Evolutionary conservation across 2,797 vertebrate species (phyloP), one percentile per base, ranked within the genome.

Genomic region (Esox lucius): DNA sequence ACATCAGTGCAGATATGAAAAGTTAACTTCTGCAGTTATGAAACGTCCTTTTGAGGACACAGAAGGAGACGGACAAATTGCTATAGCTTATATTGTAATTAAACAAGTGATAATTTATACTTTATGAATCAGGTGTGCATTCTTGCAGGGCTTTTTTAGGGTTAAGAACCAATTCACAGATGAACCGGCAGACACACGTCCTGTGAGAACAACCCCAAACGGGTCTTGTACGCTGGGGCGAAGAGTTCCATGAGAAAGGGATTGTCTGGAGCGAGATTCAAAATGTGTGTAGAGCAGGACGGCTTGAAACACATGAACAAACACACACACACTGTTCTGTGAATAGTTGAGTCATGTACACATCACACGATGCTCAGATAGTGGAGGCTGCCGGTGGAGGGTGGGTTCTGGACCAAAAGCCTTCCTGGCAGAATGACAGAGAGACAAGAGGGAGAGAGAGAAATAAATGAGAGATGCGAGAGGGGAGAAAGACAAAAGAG

Each of bases 401-500:
- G 48, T n/a, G 68, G 12, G 35, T 15, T 77, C 62, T 42, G 7
- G 28, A 31, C 26, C 35, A 68, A 49, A 62, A 65, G 67, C 73
- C 73, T 68, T 71, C 72, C 84, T 81, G 77, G 16, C 6, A 68
- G 65, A 67, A 17, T 8, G 65, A 70, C 5, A n/a, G 51, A 59
- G 49, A 71, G 51, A 22, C 3, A 53, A 1, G 42, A 24, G 4
- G 11, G 42, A 46, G 39, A 42, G 65, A 67, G 6, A 19, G 19
- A 19, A 39, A 9, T 11, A 62, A 62, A 62, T 26, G n/a, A 42
- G n/a, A 19, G 35, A 68, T 17, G 16, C 19, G 19, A 19, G 66
- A 31, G 28, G 28, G 28, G 3, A 68, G 17, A 70, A 0, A 17
- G 19, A 56, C 5, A 53, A 53, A 4, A 17, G 51, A 56, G 53